Base-by-base conservation (phyloP, 2,888 invertebrate species). In the Microplitis deprimator region DNA sequence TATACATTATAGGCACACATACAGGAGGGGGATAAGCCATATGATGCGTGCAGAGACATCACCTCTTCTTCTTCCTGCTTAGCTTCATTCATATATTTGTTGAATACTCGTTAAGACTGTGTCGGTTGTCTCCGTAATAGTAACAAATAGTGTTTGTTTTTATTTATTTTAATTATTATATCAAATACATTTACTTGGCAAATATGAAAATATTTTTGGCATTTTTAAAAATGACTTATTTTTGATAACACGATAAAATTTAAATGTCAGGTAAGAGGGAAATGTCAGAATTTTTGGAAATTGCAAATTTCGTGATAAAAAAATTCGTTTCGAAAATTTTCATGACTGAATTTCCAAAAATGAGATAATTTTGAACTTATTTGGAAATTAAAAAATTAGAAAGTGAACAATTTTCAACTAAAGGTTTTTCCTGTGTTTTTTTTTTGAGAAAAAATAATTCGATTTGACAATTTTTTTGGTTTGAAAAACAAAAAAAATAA, bases 51-150 rank as follows among this genome's bases (percentile, higher is more conserved):
- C 62, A 16, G 62, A 17, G 50, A 62, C 62, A 62, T 20, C 62
- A 17, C 20, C 62, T 62, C n/a, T 20, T 17, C 62, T 62, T 62
- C 20, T 62, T 62, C 8, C 62, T 62, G 20, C 7, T 62, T 62
- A 62, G 20, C 62, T 62, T 62, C 62, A 62, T 62, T 62, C 62
- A 62, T 62, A 62, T 20, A 62, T 20, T 62, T 62, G 62, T 62
- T 62, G 13, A 62, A 62, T 62, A 17, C 62, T 62, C 62, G 62
- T 62, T n/a, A 6, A 62, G 17, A 62, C 62, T 16, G 17, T 62
- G 50, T 62, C 20, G 62, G n/a, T 16, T 17, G 17, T 62, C 62
- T 16, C 16, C 5, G 16, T n/a, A 16, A 17, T 20, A 62, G 20
- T 50, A 13, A 50, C 50, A 50, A 50, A 50, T 50, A 50, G 50